Conservation (phyloP, 1,140 invertebrate genomes). For the Bombus soroeensis region DNA sequence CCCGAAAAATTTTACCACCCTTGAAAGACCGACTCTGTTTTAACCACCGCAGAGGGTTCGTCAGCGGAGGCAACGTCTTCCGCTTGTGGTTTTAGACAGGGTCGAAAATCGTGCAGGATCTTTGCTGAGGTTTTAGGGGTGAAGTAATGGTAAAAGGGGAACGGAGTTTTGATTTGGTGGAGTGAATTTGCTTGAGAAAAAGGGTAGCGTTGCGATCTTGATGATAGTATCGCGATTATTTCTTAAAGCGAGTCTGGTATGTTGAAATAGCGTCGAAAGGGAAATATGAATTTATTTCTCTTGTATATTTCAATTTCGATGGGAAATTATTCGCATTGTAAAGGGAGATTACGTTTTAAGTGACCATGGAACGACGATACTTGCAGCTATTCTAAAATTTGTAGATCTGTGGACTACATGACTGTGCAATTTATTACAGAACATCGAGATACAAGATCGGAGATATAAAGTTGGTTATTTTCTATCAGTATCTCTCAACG, state of each 20-base stretch:
- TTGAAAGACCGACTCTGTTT: conserved; percentile 1
- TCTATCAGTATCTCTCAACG: too few relatives aligned
- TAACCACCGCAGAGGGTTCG: conserved; percentile 37
- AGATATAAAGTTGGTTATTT: too few relatives aligned
- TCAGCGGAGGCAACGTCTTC: conserved; percentile 36
- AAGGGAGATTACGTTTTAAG: not conserved
- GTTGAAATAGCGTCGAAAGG: not conserved
- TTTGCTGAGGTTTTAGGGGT: not conserved
- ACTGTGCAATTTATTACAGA: too few relatives aligned
- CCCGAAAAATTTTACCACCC: conserved; percentile 58
- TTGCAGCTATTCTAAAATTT: too few relatives aligned
- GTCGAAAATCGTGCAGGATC: not conserved
- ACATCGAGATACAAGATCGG: too few relatives aligned
- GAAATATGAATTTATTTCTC: not conserved
- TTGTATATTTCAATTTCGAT: too few relatives aligned
- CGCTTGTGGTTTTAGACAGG: not conserved
- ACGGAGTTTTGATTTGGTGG: not conserved
- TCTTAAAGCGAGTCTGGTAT: not conserved
- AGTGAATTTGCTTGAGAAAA: not conserved
- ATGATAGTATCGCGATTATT: not conserved
- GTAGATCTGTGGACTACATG: too few relatives aligned
- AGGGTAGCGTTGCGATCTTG: not conserved
- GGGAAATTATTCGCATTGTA: not conserved
- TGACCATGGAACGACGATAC: too few relatives aligned
- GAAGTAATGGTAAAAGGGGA: too few relatives aligned